Evolutionary conservation across 2,888 invertebrate genomes (phyloP).

Genomic region (Pheosia tremula): DNA sequence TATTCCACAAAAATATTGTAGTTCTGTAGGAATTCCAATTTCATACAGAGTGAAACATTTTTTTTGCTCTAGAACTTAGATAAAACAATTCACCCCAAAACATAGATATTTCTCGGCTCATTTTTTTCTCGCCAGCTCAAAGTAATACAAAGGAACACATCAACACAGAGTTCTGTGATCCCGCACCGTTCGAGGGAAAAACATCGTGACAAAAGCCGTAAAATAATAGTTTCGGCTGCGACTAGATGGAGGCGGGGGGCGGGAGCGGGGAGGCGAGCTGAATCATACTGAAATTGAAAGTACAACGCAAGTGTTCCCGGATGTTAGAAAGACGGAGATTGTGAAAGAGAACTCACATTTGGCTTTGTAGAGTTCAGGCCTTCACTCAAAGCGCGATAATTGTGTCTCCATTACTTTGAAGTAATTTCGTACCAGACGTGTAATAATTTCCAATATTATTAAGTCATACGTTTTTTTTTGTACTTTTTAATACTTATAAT

Average conservation of each 20-base stretch:
- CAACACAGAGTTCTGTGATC: conserved; percentile 13
- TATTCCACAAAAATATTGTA: neutral
- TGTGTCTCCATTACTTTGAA: too few relatives aligned
- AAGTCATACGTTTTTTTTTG: too few relatives aligned
- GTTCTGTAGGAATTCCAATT: neutral
- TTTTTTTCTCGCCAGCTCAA: neutral
- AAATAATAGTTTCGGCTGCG: conserved; percentile 46
- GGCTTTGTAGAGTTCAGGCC: neutral
- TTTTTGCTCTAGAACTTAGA: neutral
- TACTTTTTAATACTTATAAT: too few relatives aligned
- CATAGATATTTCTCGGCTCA: neutral
- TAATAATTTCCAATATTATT: too few relatives aligned
- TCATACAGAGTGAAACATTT: neutral
- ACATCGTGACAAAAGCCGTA: conserved; percentile 36
- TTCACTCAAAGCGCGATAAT: too few relatives aligned
- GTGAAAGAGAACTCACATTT: neutral
- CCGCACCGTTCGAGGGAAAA: conserved; percentile 13
- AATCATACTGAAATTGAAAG: conserved; percentile 56
- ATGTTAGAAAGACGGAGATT: conserved; percentile 27
- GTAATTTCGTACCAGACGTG: too few relatives aligned
- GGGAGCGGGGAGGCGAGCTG: conserved; percentile 46
- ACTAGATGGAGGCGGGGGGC: conserved; percentile 20
- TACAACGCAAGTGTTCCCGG: conserved; percentile 32
- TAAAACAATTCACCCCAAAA: neutral
- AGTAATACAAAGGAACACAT: conserved; percentile 9